Evolutionary conservation across 2,113 vertebrate species (phyloP), one percentile per base, ranked within the genome.

Genomic region (Arizona elegans): DNA sequence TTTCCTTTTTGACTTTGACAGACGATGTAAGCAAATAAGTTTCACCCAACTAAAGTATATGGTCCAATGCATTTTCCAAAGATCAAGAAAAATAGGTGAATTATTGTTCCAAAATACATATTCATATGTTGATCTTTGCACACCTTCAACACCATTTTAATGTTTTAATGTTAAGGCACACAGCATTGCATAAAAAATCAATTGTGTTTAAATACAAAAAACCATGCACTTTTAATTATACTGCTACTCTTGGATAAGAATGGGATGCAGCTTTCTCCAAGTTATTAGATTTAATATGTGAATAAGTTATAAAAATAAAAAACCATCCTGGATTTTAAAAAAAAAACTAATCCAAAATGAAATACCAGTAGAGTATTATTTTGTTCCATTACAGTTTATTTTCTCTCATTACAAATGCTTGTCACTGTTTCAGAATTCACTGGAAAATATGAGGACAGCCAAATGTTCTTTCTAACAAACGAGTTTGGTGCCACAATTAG

Each of bases 331-430:
- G 91, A 93, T 86, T 95, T 81, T 90, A 92, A 52, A 89, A 29
- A 21, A 50, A 92, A 86, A 91, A 24, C 7, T 24, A 58, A 56
- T 91, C 24, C 92, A 96, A 62, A 86, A 52, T 86, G 55, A 56
- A 62, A 89, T 91, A 75, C 75, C 92, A 92, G 54, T 90, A 43
- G 91, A 92, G 12, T 33, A 52, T 90, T 75, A 38, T 75, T 75
- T 75, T 75, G 70, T 75, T 75, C 70, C 70, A 38, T 75, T 43
- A 24, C n/a, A 93, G 52, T 3, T 75, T 85, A 75, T 5, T 62
- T 65, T 95, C 13, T 95, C 95, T 93, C 91, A 92, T 93, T 95
- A 93, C 91, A 94, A 96, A 95, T 53, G 47, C 95, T 7, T 43
- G 0, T 11, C 1, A 85, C 85, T 92, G 92, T 95, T 93, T 88